phyloP scores from a whole-genome alignment of 2,888 invertebrate species.

The Pseudococcus jackbeardsleyi region DNA sequence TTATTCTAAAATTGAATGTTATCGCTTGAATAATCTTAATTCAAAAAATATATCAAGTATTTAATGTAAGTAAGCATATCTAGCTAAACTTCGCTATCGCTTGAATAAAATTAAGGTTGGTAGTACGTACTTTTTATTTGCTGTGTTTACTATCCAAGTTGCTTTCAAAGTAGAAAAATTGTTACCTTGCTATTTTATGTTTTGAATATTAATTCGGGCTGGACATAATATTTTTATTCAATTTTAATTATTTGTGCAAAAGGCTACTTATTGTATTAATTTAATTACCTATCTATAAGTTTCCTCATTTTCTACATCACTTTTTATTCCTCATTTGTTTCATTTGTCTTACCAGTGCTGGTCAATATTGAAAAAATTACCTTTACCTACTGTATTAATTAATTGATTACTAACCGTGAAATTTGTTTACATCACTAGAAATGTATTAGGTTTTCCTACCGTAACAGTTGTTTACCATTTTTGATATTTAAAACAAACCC shows the following conservation, averaged over 20 bases:
- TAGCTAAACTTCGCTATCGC: neutral
- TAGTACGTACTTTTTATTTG: neutral
- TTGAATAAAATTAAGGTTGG: slow-evolving; percentile 1
- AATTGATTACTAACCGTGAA: neutral
- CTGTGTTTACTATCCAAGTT: neutral
- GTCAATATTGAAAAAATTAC: neutral
- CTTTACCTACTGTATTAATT: neutral
- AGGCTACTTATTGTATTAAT: neutral
- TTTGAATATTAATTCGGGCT: neutral
- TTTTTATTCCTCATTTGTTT: neutral
- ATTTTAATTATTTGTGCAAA: neutral
- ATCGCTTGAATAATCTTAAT: neutral
- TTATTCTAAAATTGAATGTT: neutral
- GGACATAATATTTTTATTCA: neutral
- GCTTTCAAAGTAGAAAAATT: neutral
- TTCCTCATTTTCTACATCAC: slow-evolving; percentile 19
- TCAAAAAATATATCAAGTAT: neutral
- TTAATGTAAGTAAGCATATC: neutral
- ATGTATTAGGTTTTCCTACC: neutral
- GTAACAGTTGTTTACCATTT: neutral
- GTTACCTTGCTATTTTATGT: neutral
- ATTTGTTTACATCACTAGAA: slow-evolving; percentile 38
- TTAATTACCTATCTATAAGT: neutral
- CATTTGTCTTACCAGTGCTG: neutral
- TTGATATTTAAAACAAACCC: neutral